A percentile compares a stretch with the other conserved stretches of the same genome.
Evolutionary conservation across 2,888 invertebrate genomes (phyloP).

Genomic region (Matsumyia berberina): DNA sequence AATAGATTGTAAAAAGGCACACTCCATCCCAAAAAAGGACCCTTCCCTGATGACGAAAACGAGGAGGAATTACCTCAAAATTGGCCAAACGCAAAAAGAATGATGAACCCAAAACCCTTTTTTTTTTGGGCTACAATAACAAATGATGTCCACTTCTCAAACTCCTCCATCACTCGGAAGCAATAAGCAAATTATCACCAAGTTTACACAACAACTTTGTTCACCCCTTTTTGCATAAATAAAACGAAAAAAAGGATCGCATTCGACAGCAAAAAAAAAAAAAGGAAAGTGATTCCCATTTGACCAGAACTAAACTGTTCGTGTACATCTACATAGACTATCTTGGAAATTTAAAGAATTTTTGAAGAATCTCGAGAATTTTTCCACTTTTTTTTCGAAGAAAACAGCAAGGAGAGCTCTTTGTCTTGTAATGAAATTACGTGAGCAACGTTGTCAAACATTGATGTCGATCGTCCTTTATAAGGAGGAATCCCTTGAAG

Average conservation of each 20-base stretch:
- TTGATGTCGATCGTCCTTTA: constrained; percentile 10
- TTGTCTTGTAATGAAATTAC: constrained; percentile 6
- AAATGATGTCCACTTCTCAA: constrained; percentile 10
- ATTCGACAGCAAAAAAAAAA: not conserved
- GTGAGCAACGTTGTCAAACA: not conserved
- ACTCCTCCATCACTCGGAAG: constrained; percentile 17
- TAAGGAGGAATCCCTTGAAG: not conserved
- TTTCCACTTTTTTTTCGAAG: not conserved
- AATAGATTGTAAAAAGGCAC: no score
- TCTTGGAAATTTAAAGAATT: constrained; percentile 3
- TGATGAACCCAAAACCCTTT: not conserved
- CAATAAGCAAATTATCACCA: constrained; percentile 64
- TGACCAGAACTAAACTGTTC: not conserved
- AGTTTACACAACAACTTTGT: constrained; percentile 47
- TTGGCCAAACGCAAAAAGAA: not conserved
- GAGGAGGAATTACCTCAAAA: constrained; percentile 7
- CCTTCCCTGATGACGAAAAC: not conserved
- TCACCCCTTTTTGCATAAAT: constrained; percentile 39
- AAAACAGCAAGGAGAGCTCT: not conserved
- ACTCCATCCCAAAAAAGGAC: not conserved
- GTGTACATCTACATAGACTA: no score
- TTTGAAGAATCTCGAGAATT: not conserved
- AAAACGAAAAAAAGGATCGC: not conserved
- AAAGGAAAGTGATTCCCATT: not conserved
- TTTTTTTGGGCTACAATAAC: constrained; percentile 19